Base-by-base conservation (phyloP, 2,888 invertebrate species). In the Dione juno region DNA sequence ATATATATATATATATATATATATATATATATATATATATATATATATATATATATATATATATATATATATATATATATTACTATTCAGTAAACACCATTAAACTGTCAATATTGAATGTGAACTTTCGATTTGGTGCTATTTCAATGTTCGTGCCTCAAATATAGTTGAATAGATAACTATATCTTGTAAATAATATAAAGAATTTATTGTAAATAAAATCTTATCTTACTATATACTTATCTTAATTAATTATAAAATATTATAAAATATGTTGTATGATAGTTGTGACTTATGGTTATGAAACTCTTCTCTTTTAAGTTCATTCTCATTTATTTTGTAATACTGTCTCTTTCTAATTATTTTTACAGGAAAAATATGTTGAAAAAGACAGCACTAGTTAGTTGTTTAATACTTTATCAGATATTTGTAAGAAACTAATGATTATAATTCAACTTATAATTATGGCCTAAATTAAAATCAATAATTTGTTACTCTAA, bases 81-180 rank as follows among this genome's bases (percentile, higher is more conserved):
- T 16, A 50, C 19, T 50, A 50, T 50, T 50, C 10, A 50, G 10
- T 7, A 13, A 40, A 21, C 8, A 28, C 10, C 16, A 37, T 40
- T 11, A 6, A 64, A 14, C n/a, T 50, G 35, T 68, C 41, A 45
- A 68, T 76, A 67, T 66, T 72, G 76, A 80, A 74, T 77, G 78
- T 80, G 76, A 80, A 78, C 80, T 80, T 80, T 80, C 73, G 76
- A 80, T 78, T 79, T 84, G 92, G 92, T 92, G 92, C 92, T 92
- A 90, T 85, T 82, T 81, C 81, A 91, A 87, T 92, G 92, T 91
- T 88, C 81, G 92, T 92, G 92, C 92, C 92, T 92, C 89, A 81
- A 66, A 67, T 45, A 67, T 87, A 83, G 76, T 76, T 77, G 45
- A 58, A 66, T 70, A 75, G 43, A 71, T 77, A 82, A 81, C 79